phyloP scores from a whole-genome alignment of 2,113 vertebrate species.

The Melierax canorus region DNA sequence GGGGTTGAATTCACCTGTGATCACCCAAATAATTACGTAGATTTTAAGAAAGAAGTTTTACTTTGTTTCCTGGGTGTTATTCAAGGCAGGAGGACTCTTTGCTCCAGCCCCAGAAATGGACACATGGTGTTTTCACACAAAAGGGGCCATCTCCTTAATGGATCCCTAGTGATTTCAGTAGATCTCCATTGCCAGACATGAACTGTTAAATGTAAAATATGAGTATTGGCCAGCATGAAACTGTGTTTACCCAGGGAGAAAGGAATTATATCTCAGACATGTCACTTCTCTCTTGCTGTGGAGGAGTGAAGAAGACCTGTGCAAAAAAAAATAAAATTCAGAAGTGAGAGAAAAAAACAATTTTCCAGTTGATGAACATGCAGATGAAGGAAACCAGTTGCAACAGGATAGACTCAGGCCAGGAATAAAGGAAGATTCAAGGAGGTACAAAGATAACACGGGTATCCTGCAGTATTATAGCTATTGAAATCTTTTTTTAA shows the following conservation, averaged over 20 bases:
- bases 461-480: background rate
- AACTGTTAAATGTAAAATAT: background rate
- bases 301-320: background rate
- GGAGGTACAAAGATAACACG: background rate
- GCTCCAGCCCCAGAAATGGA: background rate
- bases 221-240: background rate
- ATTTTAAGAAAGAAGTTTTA: background rate
- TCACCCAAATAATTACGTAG: background rate
- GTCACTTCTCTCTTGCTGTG: background rate
- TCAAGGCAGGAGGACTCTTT: background rate
- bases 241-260: background rate
- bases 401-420: background rate
- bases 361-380: background rate
- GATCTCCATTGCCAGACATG: background rate
- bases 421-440: background rate
- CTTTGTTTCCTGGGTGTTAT: background rate
- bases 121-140: background rate
- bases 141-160: background rate
- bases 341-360: background rate
- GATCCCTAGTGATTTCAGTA: background rate
- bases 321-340: background rate
- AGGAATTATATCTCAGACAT: background rate
- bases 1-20: background rate
- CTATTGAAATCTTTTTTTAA: background rate
- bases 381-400: background rate